These are phyloP conservation scores for Margarornis squamiger DNA, from an alignment of 2,797 vertebrate species.

Conservation along the genomic window DNA sequence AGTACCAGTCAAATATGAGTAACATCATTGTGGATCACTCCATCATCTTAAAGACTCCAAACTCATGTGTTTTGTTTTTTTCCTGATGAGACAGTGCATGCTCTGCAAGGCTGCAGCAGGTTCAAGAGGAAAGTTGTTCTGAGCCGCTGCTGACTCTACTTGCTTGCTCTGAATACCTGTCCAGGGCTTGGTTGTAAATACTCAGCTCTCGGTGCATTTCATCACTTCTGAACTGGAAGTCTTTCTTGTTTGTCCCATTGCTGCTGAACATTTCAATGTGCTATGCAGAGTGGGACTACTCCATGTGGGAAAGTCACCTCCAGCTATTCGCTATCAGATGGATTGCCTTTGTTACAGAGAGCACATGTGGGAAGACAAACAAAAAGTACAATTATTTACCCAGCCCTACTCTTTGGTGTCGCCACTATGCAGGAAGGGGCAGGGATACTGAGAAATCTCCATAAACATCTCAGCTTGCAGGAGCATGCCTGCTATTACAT, in stretches of 20 bases:
- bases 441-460: not conserved
- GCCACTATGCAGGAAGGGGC: not conserved
- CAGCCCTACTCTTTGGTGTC: not conserved
- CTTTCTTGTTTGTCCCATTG: not conserved
- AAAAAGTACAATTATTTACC: slow-evolving; percentile 24
- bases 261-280: not conserved
- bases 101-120: not conserved
- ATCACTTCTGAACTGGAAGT: not conserved
- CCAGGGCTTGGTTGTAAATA: not conserved
- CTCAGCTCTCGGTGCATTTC: not conserved
- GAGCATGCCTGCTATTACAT: slow-evolving; percentile 22
- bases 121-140: not conserved
- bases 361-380: slow-evolving; percentile 21
- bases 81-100: not conserved
- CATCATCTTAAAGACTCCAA: not conserved
- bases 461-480: slow-evolving; percentile 17
- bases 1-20: accelerated
- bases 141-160: not conserved
- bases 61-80: not conserved
- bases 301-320: not conserved
- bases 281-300: not conserved
- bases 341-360: not conserved
- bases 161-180: not conserved
- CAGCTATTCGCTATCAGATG: slow-evolving; percentile 27
- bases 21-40: not conserved